A percentile compares a stretch with the other conserved stretches of the same genome.
phyloP scores from a whole-genome alignment of 2,888 invertebrate genomes.

The Cenopis cana region DNA sequence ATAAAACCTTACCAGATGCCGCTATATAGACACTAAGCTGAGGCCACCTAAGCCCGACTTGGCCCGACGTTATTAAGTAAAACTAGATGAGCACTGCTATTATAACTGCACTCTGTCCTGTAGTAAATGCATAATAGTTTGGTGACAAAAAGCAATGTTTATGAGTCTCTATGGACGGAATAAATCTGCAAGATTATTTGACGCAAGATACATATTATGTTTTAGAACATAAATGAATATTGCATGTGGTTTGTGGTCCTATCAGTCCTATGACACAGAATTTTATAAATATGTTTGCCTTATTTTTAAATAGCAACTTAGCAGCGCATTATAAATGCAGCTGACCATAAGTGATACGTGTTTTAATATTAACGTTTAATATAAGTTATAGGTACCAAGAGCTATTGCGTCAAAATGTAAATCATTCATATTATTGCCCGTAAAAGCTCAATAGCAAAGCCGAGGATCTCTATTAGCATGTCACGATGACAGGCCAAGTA shows the following conservation, averaged over 20 bases:
- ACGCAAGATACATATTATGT: no score
- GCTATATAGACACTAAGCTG: background rate
- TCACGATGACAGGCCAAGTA: conserved; percentile 49
- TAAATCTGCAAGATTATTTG: conserved; percentile 3
- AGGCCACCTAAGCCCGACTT: conserved; percentile 1
- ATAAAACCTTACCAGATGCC: background rate
- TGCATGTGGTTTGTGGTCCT: no score
- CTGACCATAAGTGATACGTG: background rate
- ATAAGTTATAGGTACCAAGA: no score
- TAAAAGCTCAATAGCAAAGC: conserved; percentile 23
- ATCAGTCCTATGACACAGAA: no score
- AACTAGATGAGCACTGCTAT: conserved; percentile 24
- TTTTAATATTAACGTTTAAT: background rate
- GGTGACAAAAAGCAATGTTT: conserved; percentile 31
- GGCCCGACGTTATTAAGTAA: conserved; percentile 27
- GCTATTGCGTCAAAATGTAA: background rate
- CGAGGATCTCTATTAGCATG: conserved; percentile 47
- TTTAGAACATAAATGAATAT: no score
- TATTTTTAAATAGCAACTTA: background rate
- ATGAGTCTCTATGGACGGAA: conserved; percentile 3
- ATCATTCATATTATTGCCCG: conserved; percentile 4
- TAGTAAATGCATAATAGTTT: conserved; percentile 10
- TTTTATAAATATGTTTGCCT: no score
- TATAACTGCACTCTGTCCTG: conserved; percentile 26
- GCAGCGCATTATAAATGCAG: background rate